Conservation (phyloP, 1,140 invertebrate species). For the Euura lappo region DNA sequence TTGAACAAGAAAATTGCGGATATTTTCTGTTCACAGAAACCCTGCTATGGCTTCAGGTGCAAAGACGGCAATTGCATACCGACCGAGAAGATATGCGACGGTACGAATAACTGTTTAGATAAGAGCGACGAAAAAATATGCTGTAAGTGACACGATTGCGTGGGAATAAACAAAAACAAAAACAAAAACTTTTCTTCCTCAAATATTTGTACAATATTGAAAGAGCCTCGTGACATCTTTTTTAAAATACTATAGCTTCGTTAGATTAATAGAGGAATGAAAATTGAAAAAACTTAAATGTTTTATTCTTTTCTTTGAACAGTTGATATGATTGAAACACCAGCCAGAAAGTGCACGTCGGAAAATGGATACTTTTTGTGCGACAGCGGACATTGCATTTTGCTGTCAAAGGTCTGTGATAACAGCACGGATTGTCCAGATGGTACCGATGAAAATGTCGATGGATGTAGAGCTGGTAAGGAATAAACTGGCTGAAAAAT, state of each 20-base stretch:
- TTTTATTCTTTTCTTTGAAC: neutral
- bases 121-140: constrained; percentile 71
- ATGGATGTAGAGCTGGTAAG: constrained; percentile 58
- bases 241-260: too few relatives aligned
- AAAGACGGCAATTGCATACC: constrained; percentile 68
- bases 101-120: constrained; percentile 68
- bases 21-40: constrained; percentile 49
- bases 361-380: constrained; percentile 64
- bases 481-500: neutral
- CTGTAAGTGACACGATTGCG: constrained; percentile 52
- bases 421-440: constrained; percentile 77
- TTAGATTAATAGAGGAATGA: too few relatives aligned
- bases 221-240: too few relatives aligned
- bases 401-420: constrained; percentile 71
- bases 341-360: constrained; percentile 50
- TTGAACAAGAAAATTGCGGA: neutral
- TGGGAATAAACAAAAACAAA: too few relatives aligned
- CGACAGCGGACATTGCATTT: constrained; percentile 69
- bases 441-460: constrained; percentile 71
- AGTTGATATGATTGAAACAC: constrained; percentile 22
- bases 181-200: too few relatives aligned
- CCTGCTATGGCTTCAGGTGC: constrained; percentile 63
- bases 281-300: neutral
- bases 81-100: constrained; percentile 70
- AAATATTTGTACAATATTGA: too few relatives aligned